Evolutionary conservation across 2,113 vertebrate species (phyloP), one percentile per base, ranked within the genome.

Genomic region (Lampris incognitus): DNA sequence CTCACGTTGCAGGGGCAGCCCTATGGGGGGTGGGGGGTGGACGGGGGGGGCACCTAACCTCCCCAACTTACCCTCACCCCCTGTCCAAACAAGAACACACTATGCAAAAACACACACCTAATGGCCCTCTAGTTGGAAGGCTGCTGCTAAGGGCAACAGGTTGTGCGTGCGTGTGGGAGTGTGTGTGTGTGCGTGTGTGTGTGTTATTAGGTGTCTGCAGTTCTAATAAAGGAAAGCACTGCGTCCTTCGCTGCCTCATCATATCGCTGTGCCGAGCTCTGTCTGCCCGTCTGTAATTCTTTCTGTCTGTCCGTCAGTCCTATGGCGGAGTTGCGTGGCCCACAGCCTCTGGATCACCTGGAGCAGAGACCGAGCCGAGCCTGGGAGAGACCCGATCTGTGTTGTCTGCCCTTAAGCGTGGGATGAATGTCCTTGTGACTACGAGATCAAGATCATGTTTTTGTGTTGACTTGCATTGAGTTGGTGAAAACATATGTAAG

Each of bases 211-310:
- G 89, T 87, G 92, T 92, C 90, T 92, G 91, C 92, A 85, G 88
- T 92, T 94, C 93, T 93, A 93, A 93, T 93, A 94, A 92, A 92
- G 93, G 92, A 93, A 92, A 91, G 87, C 72, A 39, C 67, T 74
- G 84, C 83, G 89, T 91, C 84, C 86, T 85, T 89, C 89, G 72
- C 82, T 83, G 90, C 84, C 91, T 91, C 92, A 88, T 91, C 91
- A 91, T 85, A 90, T 84, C 88, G 88, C 86, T 86, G 83, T 77
- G 81, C 87, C 84, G 70, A 70, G 86, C 85, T 88, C 84, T 84
- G 86, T 89, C 78, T 41, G 76, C 61, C 86, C 59, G 82, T 89
- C 78, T 83, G 68, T 72, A 38, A 76, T 71, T 78, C 67, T 74
- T 66, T 83, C 79, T 41, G 57, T 73, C 63, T 13, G 75, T 84